Percentiles rank a stretch among this genome's conserved stretches.
These are phyloP conservation scores for Siniperca undulata DNA, from an alignment of 2,797 vertebrate genomes.

Conservation along the genomic window DNA sequence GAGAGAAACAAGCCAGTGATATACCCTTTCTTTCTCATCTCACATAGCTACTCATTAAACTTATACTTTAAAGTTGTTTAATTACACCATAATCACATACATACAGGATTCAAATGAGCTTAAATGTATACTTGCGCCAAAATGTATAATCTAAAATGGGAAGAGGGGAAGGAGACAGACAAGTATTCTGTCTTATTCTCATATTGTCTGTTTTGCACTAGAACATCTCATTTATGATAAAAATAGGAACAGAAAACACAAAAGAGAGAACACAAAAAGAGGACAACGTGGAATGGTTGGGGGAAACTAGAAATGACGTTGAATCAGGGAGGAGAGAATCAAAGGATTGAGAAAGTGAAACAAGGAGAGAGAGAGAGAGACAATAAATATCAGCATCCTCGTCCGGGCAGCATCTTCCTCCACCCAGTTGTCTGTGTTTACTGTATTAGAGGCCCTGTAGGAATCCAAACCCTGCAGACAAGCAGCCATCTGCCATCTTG, in stretches of 20 bases:
- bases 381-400: constrained; percentile 51
- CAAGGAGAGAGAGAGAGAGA: constrained; percentile 30
- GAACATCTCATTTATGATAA: constrained; percentile 1
- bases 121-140: background rate
- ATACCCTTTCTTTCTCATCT: background rate
- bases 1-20: background rate
- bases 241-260: constrained; percentile 3
- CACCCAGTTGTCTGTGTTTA: constrained; percentile 74
- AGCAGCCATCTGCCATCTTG: constrained; percentile 85
- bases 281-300: background rate
- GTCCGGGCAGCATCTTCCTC: constrained; percentile 53
- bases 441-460: constrained; percentile 68
- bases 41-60: background rate
- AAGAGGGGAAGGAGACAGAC: background rate
- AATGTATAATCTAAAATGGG: background rate
- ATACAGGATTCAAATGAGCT: background rate
- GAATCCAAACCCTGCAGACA: constrained; percentile 79
- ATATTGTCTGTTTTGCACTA: background rate
- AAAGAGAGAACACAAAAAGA: background rate
- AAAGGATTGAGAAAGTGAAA: constrained; percentile 37
- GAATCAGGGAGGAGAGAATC: constrained; percentile 26
- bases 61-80: background rate
- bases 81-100: constrained; percentile 4
- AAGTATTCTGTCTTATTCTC: background rate
- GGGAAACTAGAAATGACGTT: constrained; percentile 1